Evolutionary conservation across 2,888 invertebrate genomes (phyloP).

Genomic region (Caenorhabditis wallacei): DNA sequence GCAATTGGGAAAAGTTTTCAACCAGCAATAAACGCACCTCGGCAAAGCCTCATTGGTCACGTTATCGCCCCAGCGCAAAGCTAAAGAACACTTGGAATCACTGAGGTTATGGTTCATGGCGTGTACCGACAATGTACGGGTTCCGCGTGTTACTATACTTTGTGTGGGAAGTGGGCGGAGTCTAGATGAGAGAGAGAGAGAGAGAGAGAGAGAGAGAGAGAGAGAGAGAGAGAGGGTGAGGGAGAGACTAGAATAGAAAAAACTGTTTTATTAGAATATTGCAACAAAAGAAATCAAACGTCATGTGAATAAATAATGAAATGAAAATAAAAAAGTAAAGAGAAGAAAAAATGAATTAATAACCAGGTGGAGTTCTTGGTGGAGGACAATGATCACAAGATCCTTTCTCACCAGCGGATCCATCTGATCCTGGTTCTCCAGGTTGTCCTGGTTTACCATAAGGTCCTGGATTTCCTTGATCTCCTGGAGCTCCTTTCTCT

Average conservation of each 20-base stretch:
- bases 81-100: background rate
- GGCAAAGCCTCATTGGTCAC: slow-evolving; percentile 80
- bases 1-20: slow-evolving; percentile 83
- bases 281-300: slow-evolving; percentile 35
- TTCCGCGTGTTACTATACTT: slow-evolving; percentile 26
- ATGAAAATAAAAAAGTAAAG: slow-evolving; percentile 1
- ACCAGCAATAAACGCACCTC: slow-evolving; percentile 83
- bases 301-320: slow-evolving; percentile 19
- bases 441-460: slow-evolving; percentile 79
- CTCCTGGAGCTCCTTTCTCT: slow-evolving; percentile 79
- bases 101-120: background rate
- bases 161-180: slow-evolving; percentile 14
- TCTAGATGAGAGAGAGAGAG: too few species aligned
- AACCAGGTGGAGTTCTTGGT: slow-evolving; percentile 81
- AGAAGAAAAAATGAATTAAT: slow-evolving; percentile 70
- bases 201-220: too few species aligned
- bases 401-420: slow-evolving; percentile 75
- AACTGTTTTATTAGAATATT: slow-evolving; percentile 33
- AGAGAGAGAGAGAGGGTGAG: too few species aligned
- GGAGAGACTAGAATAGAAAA: too few species aligned
- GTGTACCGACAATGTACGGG: slow-evolving; percentile 44
- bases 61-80: slow-evolving; percentile 59
- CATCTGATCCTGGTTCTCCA: slow-evolving; percentile 75
- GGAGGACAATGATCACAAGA: slow-evolving; percentile 80
- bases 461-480: slow-evolving; percentile 80